phyloP scores from a whole-genome alignment of 2,797 vertebrate genomes.

The Oophaga sylvatica region DNA sequence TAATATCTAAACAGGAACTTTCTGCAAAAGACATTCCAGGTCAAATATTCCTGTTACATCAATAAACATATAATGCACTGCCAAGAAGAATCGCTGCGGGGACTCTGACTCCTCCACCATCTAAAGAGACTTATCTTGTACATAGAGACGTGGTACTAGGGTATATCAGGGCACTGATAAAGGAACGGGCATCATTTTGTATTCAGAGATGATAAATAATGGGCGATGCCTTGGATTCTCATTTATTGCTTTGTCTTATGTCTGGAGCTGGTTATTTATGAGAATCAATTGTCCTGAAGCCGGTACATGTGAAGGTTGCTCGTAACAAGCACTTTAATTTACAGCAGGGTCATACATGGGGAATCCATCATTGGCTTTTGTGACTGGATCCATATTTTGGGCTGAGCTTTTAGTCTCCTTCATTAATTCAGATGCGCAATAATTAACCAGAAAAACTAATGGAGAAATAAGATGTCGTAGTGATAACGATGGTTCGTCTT shows the following conservation, averaged over 20 bases:
- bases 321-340: slow-evolving; percentile 40
- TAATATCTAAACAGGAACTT: too few relatives aligned
- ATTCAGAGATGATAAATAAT: background rate
- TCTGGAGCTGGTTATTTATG: slow-evolving; percentile 29
- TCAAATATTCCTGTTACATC: background rate
- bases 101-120: background rate
- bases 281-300: background rate
- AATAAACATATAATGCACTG: too few relatives aligned
- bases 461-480: background rate
- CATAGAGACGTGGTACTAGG: background rate
- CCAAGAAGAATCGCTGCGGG: background rate
- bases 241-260: slow-evolving; percentile 17
- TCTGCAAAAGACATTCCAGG: too few relatives aligned
- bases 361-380: slow-evolving; percentile 9
- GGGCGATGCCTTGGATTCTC: background rate
- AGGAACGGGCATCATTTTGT: background rate
- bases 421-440: background rate
- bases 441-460: background rate
- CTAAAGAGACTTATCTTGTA: background rate
- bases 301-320: slow-evolving; percentile 31
- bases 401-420: background rate
- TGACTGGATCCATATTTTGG: slow-evolving; percentile 13
- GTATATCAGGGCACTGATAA: background rate
- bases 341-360: slow-evolving; percentile 14
- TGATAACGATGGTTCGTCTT: background rate